Percentiles rank a stretch among this genome's conserved stretches.
phyloP scores from a whole-genome alignment of 2,797 vertebrate species.

The Distichodus sexfasciatus region DNA sequence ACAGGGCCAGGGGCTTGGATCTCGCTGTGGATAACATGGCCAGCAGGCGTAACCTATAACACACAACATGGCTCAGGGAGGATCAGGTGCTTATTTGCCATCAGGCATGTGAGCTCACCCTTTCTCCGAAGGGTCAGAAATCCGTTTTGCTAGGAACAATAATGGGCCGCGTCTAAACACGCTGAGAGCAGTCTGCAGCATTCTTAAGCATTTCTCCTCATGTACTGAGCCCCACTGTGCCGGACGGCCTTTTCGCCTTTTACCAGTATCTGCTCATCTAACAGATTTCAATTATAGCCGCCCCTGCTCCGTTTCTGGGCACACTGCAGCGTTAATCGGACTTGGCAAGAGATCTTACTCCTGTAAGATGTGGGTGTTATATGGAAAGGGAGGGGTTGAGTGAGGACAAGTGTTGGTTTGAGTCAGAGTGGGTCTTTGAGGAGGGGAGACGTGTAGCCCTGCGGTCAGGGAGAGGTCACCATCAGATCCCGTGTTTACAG shows the following conservation, averaged over 20 bases:
- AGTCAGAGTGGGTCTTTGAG: conserved; percentile 1
- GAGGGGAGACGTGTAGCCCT: conserved; percentile 19
- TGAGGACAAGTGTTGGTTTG: conserved; percentile 5
- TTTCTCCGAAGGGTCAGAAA: conserved; percentile 36
- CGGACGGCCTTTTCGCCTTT: conserved; percentile 1
- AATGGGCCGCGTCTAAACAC: conserved; percentile 29
- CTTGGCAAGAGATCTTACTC: conserved; percentile 31
- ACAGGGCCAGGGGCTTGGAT: conserved; percentile 1
- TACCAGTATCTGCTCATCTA: conserved; percentile 25
- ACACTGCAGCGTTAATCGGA: conserved; percentile 26
- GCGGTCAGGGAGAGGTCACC: conserved; percentile 24
- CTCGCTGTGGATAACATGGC: conserved; percentile 12
- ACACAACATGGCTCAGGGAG: conserved; percentile 22
- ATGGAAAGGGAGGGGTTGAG: conserved; percentile 16
- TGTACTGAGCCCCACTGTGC: conserved; percentile 4
- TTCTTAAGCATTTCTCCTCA: conserved; percentile 11
- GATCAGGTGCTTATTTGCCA: conserved; percentile 23
- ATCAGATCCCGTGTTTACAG: conserved; percentile 50
- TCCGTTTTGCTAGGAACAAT: conserved; percentile 40
- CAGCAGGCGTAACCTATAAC: conserved; percentile 11
- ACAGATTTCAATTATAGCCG: conserved; percentile 42
- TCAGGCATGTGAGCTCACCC: conserved; percentile 8
- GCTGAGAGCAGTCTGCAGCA: conserved; percentile 8
- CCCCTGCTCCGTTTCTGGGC: conserved; percentile 22
- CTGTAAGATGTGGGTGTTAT: conserved; percentile 11